Conservation (phyloP, 2,888 invertebrate genomes). For the Glyphotaelius pellucidus region DNA sequence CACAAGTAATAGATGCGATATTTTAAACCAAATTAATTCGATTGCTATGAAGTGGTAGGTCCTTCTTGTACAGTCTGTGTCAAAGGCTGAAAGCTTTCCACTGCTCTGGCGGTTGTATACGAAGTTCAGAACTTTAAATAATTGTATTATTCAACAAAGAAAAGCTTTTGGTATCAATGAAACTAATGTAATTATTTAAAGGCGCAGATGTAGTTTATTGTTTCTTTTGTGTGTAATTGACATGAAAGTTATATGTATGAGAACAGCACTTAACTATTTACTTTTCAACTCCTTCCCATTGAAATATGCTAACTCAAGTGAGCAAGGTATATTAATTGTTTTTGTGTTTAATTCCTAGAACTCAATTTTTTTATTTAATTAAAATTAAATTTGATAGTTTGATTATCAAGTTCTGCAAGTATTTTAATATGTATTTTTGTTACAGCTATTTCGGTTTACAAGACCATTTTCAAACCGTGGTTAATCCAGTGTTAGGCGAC, state of each 20-base stretch:
- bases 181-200: conserved; percentile 20
- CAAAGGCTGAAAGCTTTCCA: neutral
- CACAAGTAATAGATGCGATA: too few relatives aligned
- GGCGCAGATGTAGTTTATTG: neutral
- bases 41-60: neutral
- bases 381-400: too few relatives aligned
- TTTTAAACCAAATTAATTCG: neutral
- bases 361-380: too few relatives aligned
- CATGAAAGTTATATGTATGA: neutral
- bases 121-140: conserved; percentile 10
- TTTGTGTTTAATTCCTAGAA: too few relatives aligned
- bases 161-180: conserved; percentile 22
- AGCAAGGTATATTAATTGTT: too few relatives aligned
- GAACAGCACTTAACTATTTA: too few relatives aligned
- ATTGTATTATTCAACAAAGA: conserved; percentile 11
- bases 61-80: neutral
- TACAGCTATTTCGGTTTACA: too few relatives aligned
- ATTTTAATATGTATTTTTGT: too few relatives aligned
- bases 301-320: too few relatives aligned
- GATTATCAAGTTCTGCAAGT: too few relatives aligned
- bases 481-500: too few relatives aligned
- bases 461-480: too few relatives aligned
- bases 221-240: neutral
- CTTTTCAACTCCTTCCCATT: neutral
- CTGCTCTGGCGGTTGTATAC: conserved; percentile 20